These are phyloP conservation scores for Iguana delicatissima DNA, from an alignment of 2,797 vertebrate species.

Conservation along the genomic window DNA sequence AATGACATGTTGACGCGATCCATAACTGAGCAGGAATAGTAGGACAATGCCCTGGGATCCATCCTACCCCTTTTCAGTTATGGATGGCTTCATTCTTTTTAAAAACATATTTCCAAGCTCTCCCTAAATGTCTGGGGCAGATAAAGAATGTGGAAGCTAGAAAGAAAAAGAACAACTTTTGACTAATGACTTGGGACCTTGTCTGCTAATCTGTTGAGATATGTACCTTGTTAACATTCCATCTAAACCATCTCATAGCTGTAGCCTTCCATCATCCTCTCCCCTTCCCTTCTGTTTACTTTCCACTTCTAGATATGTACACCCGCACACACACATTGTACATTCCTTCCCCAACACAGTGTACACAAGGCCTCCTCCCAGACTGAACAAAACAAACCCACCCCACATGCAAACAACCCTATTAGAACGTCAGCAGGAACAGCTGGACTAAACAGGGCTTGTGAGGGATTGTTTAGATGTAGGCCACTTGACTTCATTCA, in stretches of 20 bases:
- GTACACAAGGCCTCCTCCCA: slow-evolving; percentile 10
- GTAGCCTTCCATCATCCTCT: neutral
- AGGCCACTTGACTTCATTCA: neutral
- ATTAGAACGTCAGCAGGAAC: neutral
- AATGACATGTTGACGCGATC: no score
- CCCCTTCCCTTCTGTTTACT: slow-evolving; percentile 11
- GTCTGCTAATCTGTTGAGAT: neutral
- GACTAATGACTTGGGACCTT: neutral
- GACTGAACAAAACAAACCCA: slow-evolving; percentile 24
- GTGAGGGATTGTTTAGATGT: neutral
- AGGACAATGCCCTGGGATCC: no score
- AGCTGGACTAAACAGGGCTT: neutral
- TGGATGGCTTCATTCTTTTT: neutral
- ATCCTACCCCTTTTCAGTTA: no score
- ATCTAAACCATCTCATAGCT: neutral
- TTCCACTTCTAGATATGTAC: neutral
- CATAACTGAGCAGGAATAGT: no score
- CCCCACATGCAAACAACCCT: slow-evolving; percentile 4
- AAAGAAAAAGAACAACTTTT: neutral
- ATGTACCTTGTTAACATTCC: slow-evolving; percentile 24
- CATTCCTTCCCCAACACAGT: slow-evolving; percentile 13
- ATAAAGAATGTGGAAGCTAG: neutral
- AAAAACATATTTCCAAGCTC: neutral
- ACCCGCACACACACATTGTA: neutral
- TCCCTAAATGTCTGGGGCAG: neutral